These are phyloP conservation scores for Montipora sp. DNA, from an alignment of 64 coral and sea anemone genomes.

Conservation along the genomic window DNA sequence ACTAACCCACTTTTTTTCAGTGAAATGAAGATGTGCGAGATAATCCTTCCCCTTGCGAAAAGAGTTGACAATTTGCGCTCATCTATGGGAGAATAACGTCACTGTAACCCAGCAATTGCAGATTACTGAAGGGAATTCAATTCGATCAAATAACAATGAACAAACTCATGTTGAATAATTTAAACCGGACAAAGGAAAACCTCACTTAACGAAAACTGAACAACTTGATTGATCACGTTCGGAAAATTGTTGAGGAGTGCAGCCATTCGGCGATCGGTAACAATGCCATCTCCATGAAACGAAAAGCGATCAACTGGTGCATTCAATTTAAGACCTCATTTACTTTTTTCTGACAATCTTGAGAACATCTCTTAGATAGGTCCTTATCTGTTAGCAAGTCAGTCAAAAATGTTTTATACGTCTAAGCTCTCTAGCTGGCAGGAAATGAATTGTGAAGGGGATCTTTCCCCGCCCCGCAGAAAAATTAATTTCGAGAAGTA, in stretches of 20 bases:
- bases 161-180: conserved; percentile 59
- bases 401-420: conserved; percentile 21
- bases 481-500: conserved; percentile 58
- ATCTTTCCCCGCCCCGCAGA: conserved; percentile 26
- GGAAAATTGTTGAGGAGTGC: not conserved
- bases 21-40: not conserved
- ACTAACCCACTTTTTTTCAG: not conserved
- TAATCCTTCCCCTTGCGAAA: not conserved
- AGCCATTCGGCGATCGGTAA: not conserved
- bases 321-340: conserved; percentile 35
- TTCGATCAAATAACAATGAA: conserved; percentile 40
- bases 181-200: conserved; percentile 31
- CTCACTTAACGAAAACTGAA: conserved; percentile 19
- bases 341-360: conserved; percentile 29
- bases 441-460: conserved; percentile 40
- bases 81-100: conserved; percentile 3
- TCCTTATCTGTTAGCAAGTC: conserved; percentile 34
- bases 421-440: conserved; percentile 29
- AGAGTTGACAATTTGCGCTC: not conserved
- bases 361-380: conserved; percentile 30
- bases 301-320: not conserved
- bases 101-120: conserved; percentile 30
- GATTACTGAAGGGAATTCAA: conserved; percentile 40
- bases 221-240: conserved; percentile 4
- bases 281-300: not conserved